These are phyloP conservation scores for Micrastur ruficollis DNA, from an alignment of 2,797 vertebrate genomes.

Conservation along the genomic window DNA sequence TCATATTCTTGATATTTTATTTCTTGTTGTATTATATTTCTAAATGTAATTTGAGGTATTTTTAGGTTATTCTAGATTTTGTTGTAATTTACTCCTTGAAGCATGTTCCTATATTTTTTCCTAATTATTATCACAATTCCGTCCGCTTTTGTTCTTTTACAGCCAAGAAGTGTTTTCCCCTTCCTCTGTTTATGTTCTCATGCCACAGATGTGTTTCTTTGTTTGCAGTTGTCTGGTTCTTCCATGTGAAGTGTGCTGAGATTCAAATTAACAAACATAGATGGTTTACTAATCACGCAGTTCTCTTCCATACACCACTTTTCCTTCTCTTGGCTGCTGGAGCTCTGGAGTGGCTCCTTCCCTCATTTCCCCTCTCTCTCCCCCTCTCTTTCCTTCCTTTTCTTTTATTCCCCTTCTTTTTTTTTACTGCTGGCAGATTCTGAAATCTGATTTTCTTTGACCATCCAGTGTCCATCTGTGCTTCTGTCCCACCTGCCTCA, in stretches of 20 bases:
- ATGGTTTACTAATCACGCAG: not conserved
- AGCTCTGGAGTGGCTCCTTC: not conserved
- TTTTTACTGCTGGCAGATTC: not conserved
- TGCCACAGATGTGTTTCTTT: not conserved
- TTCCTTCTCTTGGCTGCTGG: not conserved
- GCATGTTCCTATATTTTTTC: not conserved
- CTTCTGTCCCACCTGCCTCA: not conserved
- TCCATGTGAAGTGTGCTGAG: not conserved
- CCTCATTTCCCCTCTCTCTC: not conserved
- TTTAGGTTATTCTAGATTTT: not conserved
- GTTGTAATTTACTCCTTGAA: not conserved
- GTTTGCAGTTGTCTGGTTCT: not conserved
- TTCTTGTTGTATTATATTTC: not conserved
- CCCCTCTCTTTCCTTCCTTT: too few species aligned
- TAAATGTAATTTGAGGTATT: not conserved
- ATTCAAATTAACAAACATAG: not conserved
- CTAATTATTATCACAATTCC: not conserved
- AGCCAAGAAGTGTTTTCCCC: not conserved
- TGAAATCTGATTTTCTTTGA: not conserved
- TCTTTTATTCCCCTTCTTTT: too few species aligned
- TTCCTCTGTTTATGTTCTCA: not conserved
- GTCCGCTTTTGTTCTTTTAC: not conserved
- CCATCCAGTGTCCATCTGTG: not conserved
- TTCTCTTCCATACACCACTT: not conserved
- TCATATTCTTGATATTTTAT: not conserved